These are phyloP conservation scores for Galagoides demidoff DNA, from an alignment of 2,797 vertebrate genomes.

Conservation along the genomic window DNA sequence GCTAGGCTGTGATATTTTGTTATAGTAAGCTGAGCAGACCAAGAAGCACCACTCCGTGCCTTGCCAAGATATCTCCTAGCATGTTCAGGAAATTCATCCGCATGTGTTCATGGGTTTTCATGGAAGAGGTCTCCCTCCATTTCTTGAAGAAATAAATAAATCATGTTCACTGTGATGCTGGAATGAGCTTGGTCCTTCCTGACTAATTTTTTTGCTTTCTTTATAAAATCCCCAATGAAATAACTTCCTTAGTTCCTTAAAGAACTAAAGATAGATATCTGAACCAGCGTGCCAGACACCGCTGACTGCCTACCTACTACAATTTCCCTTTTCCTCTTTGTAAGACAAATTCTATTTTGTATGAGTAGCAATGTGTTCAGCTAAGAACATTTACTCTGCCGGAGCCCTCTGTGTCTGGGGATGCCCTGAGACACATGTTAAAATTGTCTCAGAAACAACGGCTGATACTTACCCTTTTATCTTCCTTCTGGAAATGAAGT, in stretches of 20 bases:
- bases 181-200: not conserved
- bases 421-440: not conserved
- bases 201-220: constrained; percentile 14
- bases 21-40: not conserved
- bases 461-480: not conserved
- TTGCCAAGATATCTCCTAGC: not conserved
- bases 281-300: not conserved
- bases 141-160: constrained; percentile 16
- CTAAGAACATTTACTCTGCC: not conserved
- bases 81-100: not conserved
- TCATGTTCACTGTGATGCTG: not conserved
- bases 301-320: not conserved
- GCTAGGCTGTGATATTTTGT: not conserved
- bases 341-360: constrained; percentile 19
- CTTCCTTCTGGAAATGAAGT: constrained; percentile 9
- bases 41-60: not conserved
- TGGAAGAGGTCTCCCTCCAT: not conserved
- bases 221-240: constrained; percentile 16
- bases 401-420: not conserved
- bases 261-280: constrained; percentile 5
- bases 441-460: not conserved
- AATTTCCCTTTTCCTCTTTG: not conserved
- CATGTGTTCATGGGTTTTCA: not conserved
- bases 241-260: not conserved
- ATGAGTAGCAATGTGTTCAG: not conserved